phyloP scores from a whole-genome alignment of 2,888 invertebrate species.

The Ethmia dodecea region DNA sequence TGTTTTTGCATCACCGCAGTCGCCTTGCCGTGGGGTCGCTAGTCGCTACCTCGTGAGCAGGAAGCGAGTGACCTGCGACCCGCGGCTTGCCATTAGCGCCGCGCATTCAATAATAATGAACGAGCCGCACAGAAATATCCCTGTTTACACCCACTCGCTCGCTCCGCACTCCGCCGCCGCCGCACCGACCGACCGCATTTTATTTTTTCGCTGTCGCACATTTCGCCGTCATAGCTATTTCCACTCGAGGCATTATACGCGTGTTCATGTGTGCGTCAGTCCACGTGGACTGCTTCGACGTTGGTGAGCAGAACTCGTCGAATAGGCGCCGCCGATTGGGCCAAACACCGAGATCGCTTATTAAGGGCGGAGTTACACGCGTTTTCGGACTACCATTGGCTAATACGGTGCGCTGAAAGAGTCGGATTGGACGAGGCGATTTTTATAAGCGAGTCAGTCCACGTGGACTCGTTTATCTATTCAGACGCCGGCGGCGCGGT shows the following conservation, averaged over 20 bases:
- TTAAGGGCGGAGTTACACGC: constrained; percentile 77
- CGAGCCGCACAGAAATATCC: constrained; percentile 75
- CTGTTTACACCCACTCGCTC: constrained; percentile 76
- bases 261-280: constrained; percentile 63
- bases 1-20: too few relatives aligned
- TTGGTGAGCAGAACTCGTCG: constrained; percentile 61
- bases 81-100: constrained; percentile 64
- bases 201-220: constrained; percentile 79
- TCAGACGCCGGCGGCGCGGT: constrained; percentile 78
- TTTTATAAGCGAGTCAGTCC: constrained; percentile 75
- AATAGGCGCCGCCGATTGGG: constrained; percentile 48
- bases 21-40: too few relatives aligned
- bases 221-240: constrained; percentile 79
- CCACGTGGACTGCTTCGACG: constrained; percentile 72
- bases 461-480: constrained; percentile 80
- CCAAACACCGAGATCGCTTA: constrained; percentile 64
- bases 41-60: constrained; percentile 13
- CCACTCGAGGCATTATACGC: constrained; percentile 77
- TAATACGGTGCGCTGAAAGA: constrained; percentile 29
- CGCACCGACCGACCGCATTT: constrained; percentile 76
- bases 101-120: constrained; percentile 76
- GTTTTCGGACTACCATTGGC: constrained; percentile 47
- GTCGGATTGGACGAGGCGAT: constrained; percentile 61
- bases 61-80: constrained; percentile 33
- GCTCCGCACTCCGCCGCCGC: constrained; percentile 33